phyloP scores from a whole-genome alignment of 1,140 invertebrate genomes.

The Rhizoglyphus robini region DNA sequence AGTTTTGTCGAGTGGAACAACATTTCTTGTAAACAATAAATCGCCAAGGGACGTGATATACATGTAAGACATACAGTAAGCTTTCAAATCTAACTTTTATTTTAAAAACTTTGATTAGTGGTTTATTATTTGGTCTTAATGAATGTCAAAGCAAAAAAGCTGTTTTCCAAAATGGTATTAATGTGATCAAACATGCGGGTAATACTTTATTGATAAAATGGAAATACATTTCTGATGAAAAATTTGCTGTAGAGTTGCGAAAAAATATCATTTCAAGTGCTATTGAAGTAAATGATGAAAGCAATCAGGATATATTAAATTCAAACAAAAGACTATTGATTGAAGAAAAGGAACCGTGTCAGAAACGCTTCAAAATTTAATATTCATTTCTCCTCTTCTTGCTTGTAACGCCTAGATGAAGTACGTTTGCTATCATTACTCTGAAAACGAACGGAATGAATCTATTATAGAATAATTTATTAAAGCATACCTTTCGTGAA shows the following conservation, averaged over 20 bases:
- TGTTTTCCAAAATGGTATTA: conserved; percentile 2
- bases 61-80: conserved; percentile 16
- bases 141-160: conserved; percentile 4
- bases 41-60: conserved; percentile 14
- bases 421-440: neutral
- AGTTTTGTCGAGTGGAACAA: conserved; percentile 15
- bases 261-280: conserved; percentile 3
- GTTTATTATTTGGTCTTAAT: conserved; percentile 14
- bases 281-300: neutral
- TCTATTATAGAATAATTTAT: neutral
- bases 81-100: neutral
- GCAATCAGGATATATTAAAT: neutral
- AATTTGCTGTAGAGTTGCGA: conserved; percentile 1
- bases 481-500: conserved; percentile 4
- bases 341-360: neutral
- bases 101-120: conserved; percentile 8
- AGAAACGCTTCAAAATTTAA: neutral
- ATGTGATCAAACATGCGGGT: conserved; percentile 19
- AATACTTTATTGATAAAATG: too few relatives aligned
- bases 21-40: neutral
- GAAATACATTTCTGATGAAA: too few relatives aligned
- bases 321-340: neutral
- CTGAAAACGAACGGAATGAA: neutral
- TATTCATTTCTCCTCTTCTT: neutral
- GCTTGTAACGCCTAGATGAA: neutral